Evolutionary conservation across 92 coral and sea anemone species (phyloP), one percentile per base, ranked within the genome.

Genomic region (Diadumene lineata): DNA sequence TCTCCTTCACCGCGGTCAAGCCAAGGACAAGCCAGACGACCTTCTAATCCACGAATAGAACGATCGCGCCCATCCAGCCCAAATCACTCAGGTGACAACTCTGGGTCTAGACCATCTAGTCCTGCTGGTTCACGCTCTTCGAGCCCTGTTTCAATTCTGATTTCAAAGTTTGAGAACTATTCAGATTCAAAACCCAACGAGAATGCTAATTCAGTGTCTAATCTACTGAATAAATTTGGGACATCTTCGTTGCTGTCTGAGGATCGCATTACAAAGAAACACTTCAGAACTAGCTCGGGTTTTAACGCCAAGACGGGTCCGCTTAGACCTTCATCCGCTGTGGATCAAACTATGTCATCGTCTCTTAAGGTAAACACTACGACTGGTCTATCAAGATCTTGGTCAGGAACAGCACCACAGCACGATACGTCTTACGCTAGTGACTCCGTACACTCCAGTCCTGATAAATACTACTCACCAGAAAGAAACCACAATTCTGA

Each of bases 151-250:
- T 82, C 91, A 26, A 34, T 56, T 10, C 87, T 85, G 0, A 86
- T 91, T 23, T 88, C 97, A 17, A 91, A 78, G 29, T 88, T 84
- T 78, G 97, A 88, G 79, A 79, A 85, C 19, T 38, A 84, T 18
- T 64, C 74, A 1, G 72, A 79, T 16, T 66, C 78, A 15, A 53
- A 70, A 62, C 63, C 85, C 22, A 71, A 80, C 7, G 82, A 18
- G 34, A 77, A 79, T 48, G 72, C 86, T n/a, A 76, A 74, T 28
- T 78, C 90, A 9, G 97, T 91, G 28, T 78, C 97, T 8, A 81
- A 89, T 33, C 82, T 91, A 80, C 64, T 91, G 43, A 77, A 87
- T 50, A 91, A 76, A 63, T 88, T 91, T 53, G 97, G 93, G 22
- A 81, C 88, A 9, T 88, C 88, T 24, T 84, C 93, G 10, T 73